Evolutionary conservation across 2,888 invertebrate genomes (phyloP), one percentile per base, ranked within the genome.

Genomic region (Polydrusus tereticollis): DNA sequence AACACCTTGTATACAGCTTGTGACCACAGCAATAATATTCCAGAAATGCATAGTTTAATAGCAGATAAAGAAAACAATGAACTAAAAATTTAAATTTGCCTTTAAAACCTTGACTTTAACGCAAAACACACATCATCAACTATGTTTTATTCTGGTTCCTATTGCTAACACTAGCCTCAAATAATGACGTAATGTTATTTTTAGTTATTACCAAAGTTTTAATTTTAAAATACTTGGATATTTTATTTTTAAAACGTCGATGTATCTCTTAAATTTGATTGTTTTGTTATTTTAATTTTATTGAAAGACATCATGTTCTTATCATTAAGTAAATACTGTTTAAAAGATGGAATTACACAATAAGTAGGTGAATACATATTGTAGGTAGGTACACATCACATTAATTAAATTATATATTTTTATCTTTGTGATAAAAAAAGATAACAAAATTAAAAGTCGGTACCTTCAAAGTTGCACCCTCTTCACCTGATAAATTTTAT

Each of bases 131-230:
- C 52, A 55, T 55, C 14, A 55, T 29, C 26, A 10, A 3, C 12
- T 50, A 12, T 23, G 14, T 50, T 50, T 29, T 23, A 55, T 55
- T 55, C 29, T 16, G 29, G 10, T 10, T 55, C 14, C 12, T 18
- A 18, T 33, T 52, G 8, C 21, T 55, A 26, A 55, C 52, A 55
- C 29, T 29, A 20, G 21, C 21, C 21, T 8, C 58, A 58, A 41
- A 38, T 38, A 58, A 58, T 58, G 58, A 58, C 16, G 38, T 58
- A 58, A 58, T 58, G 21, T 58, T 58, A 58, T 38, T 58, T 58
- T 58, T 58, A 58, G 38, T 33, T 38, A 38, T 58, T 58, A 38
- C 29, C 18, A 23, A 29, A 55, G 0, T 29, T 29, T 55, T 16
- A 55, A 55, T 29, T 55, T 55, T 29, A 55, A 29, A 29, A 16